A percentile compares a stretch with the other conserved stretches of the same genome.
phyloP scores from a whole-genome alignment of 92 coral and sea anemone genomes.

The Metridium senile region DNA sequence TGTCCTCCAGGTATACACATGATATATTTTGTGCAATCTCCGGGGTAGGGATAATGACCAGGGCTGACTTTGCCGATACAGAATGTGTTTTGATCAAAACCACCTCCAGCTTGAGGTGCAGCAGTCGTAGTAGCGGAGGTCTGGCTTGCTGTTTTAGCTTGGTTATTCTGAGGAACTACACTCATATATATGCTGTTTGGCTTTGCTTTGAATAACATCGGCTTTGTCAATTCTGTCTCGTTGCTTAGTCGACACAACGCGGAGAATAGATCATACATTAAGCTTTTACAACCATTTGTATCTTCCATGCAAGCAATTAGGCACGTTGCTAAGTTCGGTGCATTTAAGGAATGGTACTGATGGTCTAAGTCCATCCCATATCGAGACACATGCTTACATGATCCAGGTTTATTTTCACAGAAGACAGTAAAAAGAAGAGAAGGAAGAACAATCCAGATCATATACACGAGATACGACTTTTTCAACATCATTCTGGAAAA shows the following conservation, averaged over 20 bases:
- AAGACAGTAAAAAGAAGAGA: background rate
- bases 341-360: background rate
- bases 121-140: background rate
- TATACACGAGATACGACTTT: background rate
- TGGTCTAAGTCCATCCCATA: background rate
- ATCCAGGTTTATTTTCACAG: background rate
- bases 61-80: background rate
- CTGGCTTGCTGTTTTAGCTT: background rate
- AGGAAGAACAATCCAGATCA: background rate
- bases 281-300: background rate
- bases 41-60: conserved; percentile 14
- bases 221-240: conserved; percentile 9
- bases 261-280: background rate
- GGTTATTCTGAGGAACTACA: background rate
- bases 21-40: conserved; percentile 10
- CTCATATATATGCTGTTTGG: background rate
- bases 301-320: background rate
- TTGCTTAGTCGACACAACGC: background rate
- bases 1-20: background rate
- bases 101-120: background rate
- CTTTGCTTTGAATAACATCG: conserved; percentile 2
- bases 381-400: background rate
- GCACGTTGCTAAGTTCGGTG: background rate
- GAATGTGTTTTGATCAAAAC: conserved; percentile 1
- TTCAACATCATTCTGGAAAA: background rate